A percentile compares a stretch with the other conserved stretches of the same genome.
phyloP scores from a whole-genome alignment of 2,113 vertebrate genomes.

The Gavia stellata region DNA sequence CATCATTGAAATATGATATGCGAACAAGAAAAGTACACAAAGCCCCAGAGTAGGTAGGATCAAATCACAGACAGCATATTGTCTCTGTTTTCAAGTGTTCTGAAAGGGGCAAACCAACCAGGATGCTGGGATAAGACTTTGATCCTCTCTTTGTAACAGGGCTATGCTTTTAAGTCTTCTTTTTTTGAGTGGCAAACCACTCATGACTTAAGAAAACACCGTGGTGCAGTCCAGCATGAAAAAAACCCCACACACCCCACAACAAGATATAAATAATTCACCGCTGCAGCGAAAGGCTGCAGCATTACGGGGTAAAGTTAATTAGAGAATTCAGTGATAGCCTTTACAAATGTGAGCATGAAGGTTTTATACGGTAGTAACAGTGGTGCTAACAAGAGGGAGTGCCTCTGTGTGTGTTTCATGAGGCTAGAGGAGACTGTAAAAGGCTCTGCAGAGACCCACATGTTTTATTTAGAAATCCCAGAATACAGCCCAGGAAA shows the following conservation, averaged over 20 bases:
- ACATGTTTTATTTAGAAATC: neutral
- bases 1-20: neutral
- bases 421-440: neutral
- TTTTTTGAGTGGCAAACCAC: slow-evolving; percentile 21
- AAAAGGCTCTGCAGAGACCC: neutral
- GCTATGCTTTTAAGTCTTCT: slow-evolving; percentile 28
- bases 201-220: slow-evolving; percentile 48
- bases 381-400: neutral
- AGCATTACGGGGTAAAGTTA: neutral
- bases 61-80: slow-evolving; percentile 5
- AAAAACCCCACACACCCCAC: neutral
- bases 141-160: slow-evolving; percentile 50
- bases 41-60: slow-evolving; percentile 5
- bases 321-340: neutral
- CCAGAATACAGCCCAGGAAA: neutral
- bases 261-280: slow-evolving; percentile 14
- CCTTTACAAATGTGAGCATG: neutral
- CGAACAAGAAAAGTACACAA: slow-evolving; percentile 21
- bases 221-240: neutral
- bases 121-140: slow-evolving; percentile 49
- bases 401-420: neutral
- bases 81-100: slow-evolving; percentile 49
- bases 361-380: neutral
- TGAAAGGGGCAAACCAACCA: slow-evolving; percentile 40
- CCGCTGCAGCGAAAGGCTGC: neutral